Evolutionary conservation across 2,888 invertebrate genomes (phyloP).

Genomic region (Automeris io): DNA sequence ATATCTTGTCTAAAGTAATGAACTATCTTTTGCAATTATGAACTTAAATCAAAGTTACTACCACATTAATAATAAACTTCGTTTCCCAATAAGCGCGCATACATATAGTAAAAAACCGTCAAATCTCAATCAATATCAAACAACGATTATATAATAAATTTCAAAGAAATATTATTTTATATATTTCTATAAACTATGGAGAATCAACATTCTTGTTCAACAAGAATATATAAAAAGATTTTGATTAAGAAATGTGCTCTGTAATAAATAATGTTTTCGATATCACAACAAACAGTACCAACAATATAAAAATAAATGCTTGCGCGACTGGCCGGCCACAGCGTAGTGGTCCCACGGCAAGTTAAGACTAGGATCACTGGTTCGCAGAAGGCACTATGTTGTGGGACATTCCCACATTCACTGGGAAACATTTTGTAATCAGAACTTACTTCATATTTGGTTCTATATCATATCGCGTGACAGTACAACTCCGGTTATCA

Average conservation of each 20-base stretch:
- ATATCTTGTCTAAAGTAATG: slow-evolving; percentile 26
- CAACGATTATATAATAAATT: not conserved
- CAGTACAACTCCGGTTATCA: slow-evolving; percentile 54
- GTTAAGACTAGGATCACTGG: slow-evolving; percentile 70
- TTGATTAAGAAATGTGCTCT: slow-evolving; percentile 34
- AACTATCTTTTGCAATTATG: slow-evolving; percentile 20
- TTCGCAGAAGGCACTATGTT: slow-evolving; percentile 63
- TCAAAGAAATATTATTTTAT: not conserved
- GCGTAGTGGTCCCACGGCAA: slow-evolving; percentile 34
- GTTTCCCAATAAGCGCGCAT: not conserved
- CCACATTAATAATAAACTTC: too few species aligned
- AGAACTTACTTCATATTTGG: not conserved
- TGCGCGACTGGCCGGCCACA: slow-evolving; percentile 55
- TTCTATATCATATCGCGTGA: slow-evolving; percentile 19
- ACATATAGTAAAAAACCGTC: slow-evolving; percentile 14
- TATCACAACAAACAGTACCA: slow-evolving; percentile 50
- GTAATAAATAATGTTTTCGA: slow-evolving; percentile 37
- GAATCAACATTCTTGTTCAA: slow-evolving; percentile 38
- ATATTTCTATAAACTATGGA: slow-evolving; percentile 22
- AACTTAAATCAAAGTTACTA: too few species aligned
- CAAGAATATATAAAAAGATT: slow-evolving; percentile 34
- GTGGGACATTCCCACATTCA: not conserved
- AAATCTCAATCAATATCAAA: slow-evolving; percentile 18
- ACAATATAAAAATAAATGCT: slow-evolving; percentile 76
- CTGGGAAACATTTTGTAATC: not conserved